Base-by-base conservation (phyloP, 2,113 vertebrate species). In the Diphyllodes magnificus region DNA sequence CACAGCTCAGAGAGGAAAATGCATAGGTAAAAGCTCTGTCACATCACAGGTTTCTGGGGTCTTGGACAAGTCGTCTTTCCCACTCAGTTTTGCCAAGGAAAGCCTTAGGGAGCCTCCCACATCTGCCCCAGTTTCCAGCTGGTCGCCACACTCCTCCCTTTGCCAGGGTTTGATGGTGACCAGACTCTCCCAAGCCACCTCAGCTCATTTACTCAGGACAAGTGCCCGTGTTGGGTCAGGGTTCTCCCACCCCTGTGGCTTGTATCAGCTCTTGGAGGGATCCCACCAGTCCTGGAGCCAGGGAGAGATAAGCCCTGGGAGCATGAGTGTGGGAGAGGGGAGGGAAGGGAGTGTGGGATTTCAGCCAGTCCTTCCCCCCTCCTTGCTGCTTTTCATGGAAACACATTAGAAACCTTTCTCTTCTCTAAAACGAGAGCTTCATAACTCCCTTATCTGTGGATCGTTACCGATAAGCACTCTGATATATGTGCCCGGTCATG, bases 291-390 rank as follows among this genome's bases (percentile, higher is more conserved):
- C 63, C 66, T 66, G 86, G 66, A 82, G 57, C 44, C 0, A 0
- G 40, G 20, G 23, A 33, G n/a, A 90, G 75, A 93, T 83, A 69
- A 96, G 16, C 35, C 64, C 56, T 83, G 88, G 76, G 91, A 95
- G 81, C 54, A 56, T 3, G 9, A 72, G 56, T 54, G 51, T 73
- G 80, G 75, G 53, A 95, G 35, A 87, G 13, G 25, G 61, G 37
- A 93, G 51, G 42, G 64, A 64, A 85, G 37, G 51, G 45, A 92
- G 31, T 30, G 40, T 64, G 51, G 35, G 64, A 86, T 20, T 95
- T 78, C 47, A 0, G 0, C 42, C 6, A 12, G 45, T 35, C 37
- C 76, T 73, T 90, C 39, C 78, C 39, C 70, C 70, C 3, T 2
- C 0, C 54, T 86, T 7, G 0, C 33, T 77, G 30, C 37, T 94